phyloP scores from a whole-genome alignment of 2,888 invertebrate genomes.

The Trissoscelio sp. region DNA sequence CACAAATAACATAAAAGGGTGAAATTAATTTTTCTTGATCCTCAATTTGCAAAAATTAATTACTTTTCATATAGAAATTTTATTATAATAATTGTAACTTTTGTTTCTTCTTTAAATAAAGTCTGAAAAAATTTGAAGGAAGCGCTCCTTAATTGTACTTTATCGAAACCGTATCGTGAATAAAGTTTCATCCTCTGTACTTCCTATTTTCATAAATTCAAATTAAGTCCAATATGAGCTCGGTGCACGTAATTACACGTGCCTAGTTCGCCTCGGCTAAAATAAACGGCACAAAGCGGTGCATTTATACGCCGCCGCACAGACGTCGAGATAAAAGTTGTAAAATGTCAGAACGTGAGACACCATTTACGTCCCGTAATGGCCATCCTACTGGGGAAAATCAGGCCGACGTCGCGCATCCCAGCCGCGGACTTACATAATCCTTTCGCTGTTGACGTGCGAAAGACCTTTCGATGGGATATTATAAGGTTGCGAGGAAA shows the following conservation, averaged over 20 bases:
- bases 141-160: conserved; percentile 42
- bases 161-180: conserved; percentile 50
- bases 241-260: conserved; percentile 38
- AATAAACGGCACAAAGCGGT: conserved; percentile 29
- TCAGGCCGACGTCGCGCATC: conserved; percentile 56
- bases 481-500: conserved; percentile 43
- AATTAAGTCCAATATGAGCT: conserved; percentile 47
- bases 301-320: conserved; percentile 14
- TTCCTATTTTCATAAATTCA: conserved; percentile 63
- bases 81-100: no score
- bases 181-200: conserved; percentile 30
- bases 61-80: no score
- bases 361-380: conserved; percentile 42
- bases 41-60: no score
- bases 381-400: conserved; percentile 54
- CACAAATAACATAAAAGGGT: no score
- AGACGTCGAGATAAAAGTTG: conserved; percentile 54
- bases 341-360: conserved; percentile 61
- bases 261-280: conserved; percentile 1
- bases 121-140: no score
- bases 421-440: conserved; percentile 44
- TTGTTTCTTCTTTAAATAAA: no score
- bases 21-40: no score
- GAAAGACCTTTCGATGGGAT: conserved; percentile 48
- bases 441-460: conserved; percentile 52